phyloP scores from a whole-genome alignment of 2,113 vertebrate genomes.

The Pelecanus crispus region DNA sequence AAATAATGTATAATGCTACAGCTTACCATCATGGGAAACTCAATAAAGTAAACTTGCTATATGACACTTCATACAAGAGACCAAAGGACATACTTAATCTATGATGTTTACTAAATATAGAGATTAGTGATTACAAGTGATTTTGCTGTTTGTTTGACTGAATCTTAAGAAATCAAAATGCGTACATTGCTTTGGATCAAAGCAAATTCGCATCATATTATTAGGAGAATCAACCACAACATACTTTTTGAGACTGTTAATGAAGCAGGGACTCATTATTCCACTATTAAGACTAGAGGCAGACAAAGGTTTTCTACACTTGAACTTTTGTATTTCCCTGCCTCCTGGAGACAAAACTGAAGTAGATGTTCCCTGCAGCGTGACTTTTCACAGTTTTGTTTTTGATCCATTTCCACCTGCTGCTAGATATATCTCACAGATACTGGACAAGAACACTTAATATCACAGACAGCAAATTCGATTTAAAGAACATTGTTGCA shows the following conservation, averaged over 20 bases:
- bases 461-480: not conserved
- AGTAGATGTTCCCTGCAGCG: not conserved
- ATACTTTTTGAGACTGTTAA: not conserved
- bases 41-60: not conserved
- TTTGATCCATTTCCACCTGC: not conserved
- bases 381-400: not conserved
- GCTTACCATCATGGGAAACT: not conserved
- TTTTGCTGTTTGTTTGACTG: not conserved
- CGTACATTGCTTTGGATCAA: not conserved
- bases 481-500: conserved; percentile 1
- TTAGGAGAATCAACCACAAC: not conserved
- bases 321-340: not conserved
- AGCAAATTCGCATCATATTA: not conserved
- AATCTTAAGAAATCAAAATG: not conserved
- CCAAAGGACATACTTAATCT: not conserved
- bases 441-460: not conserved
- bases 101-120: not conserved
- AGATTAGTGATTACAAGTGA: not conserved
- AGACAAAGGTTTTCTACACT: not conserved
- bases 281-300: not conserved
- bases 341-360: not conserved
- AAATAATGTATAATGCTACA: not conserved
- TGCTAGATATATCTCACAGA: not conserved
- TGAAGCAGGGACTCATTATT: not conserved
- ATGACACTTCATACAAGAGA: not conserved